These are phyloP conservation scores for Momotus momota DNA, from an alignment of 2,797 vertebrate genomes.

Conservation along the genomic window DNA sequence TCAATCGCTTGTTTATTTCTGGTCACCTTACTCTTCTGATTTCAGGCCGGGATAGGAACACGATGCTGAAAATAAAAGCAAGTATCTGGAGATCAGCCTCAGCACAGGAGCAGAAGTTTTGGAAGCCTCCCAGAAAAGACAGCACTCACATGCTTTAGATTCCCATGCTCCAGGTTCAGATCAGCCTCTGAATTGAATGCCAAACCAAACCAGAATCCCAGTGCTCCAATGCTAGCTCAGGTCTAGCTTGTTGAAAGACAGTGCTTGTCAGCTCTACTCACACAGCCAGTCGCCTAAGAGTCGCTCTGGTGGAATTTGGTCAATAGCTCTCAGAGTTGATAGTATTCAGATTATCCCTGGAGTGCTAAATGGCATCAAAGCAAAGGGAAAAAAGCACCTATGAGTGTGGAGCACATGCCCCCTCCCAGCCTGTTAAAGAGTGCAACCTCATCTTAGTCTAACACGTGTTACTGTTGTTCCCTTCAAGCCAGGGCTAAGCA, in stretches of 20 bases:
- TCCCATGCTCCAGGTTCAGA: not conserved
- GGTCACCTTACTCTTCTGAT: not conserved
- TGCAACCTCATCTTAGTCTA: not conserved
- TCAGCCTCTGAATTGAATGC: not conserved
- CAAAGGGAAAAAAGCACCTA: not conserved
- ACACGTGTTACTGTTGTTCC: not conserved
- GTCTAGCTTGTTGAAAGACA: not conserved
- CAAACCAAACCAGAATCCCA: not conserved
- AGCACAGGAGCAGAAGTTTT: not conserved
- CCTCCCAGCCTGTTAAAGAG: not conserved
- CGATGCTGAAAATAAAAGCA: fast-evolving
- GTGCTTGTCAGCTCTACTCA: not conserved
- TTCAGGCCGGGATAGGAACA: not conserved
- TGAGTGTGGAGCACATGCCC: not conserved
- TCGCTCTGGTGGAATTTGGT: not conserved
- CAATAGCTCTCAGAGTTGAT: not conserved
- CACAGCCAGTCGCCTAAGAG: not conserved
- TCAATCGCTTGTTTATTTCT: not conserved
- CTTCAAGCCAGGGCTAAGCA: not conserved
- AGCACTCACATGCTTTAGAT: not conserved
- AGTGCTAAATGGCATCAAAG: not conserved
- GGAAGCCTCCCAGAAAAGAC: not conserved
- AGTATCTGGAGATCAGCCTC: not conserved
- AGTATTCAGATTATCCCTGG: not conserved
- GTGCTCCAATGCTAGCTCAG: not conserved